Evolutionary conservation across 2,888 invertebrate species (phyloP).

Genomic region (Patella ulyssiponensis): DNA sequence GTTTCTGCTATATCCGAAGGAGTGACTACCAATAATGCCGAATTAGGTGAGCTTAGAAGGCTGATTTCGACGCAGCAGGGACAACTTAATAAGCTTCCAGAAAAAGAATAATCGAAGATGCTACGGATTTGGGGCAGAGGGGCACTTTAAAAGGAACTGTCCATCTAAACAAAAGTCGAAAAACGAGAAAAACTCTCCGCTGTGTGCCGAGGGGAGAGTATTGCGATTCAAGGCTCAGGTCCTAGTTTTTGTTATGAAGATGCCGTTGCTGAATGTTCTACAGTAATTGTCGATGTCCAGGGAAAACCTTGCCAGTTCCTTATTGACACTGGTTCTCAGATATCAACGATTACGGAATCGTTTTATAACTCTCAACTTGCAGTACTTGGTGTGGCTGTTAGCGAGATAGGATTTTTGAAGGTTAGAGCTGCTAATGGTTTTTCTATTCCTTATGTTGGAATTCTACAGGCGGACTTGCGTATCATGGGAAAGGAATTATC

Average conservation of each 20-base stretch:
- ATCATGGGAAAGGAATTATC: constrained; percentile 6
- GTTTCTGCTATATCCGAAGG: too few species aligned
- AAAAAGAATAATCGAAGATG: not conserved
- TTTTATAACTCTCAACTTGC: not conserved
- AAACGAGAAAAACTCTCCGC: not conserved
- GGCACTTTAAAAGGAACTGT: not conserved
- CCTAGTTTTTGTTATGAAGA: not conserved
- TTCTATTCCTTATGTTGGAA: not conserved
- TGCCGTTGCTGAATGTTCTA: not conserved
- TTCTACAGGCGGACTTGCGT: not conserved
- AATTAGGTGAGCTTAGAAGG: not conserved
- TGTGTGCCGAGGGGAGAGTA: not conserved
- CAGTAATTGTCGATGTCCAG: not conserved
- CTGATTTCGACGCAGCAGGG: not conserved
- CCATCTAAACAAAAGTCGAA: too few species aligned
- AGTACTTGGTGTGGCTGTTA: not conserved
- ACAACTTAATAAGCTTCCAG: not conserved
- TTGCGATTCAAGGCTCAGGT: not conserved
- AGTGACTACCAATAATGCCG: not conserved
- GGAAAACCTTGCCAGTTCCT: not conserved
- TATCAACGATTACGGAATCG: not conserved
- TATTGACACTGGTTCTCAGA: constrained; percentile 4
- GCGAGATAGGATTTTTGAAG: not conserved
- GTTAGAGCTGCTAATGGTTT: constrained; percentile 8
- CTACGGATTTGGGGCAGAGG: not conserved